Evolutionary conservation across 2,888 invertebrate species (phyloP), one percentile per base, ranked within the genome.

Genomic region (Leuctra nigra): DNA sequence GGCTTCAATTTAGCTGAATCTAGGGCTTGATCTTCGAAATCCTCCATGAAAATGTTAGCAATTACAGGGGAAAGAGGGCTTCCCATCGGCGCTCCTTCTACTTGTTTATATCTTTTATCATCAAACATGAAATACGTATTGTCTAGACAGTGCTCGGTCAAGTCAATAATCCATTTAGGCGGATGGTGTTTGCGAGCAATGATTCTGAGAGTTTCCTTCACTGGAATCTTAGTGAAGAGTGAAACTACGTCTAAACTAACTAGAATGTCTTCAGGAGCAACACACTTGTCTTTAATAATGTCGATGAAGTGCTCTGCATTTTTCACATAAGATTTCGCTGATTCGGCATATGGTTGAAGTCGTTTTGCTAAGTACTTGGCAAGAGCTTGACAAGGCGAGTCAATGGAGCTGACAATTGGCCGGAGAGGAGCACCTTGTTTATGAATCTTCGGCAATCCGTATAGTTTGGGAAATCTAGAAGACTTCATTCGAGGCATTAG

Each of bases 121-220:
- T 60, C 50, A 23, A 58, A 62, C 22, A 35, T n/a, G 52, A 60
- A 60, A 47, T 36, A 55, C 2, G 55, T 48, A 33, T 33, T 18
- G 20, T 48, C 29, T 24, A 50, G 13, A 25, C 39, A 11, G 33
- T 55, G 11, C 33, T 55, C n/a, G 18, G 18, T 18, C 36, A 36
- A 11, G 13, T 13, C 4, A 36, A 16, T 16, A 36, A 36, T 36
- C 13, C 16, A 14, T 13, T 16, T 16, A 36, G 36, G 36, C n/a
- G n/a, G n/a, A n/a, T n/a, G n/a, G n/a, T n/a, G n/a, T n/a, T n/a
- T n/a, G n/a, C n/a, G n/a, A n/a, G n/a, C n/a, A n/a, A n/a, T n/a
- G n/a, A n/a, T n/a, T n/a, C n/a, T n/a, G n/a, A n/a, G 6, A 64
- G 55, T 25, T 62, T 62, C 1, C 63, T 62, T 29, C 57, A 63